Evolutionary conservation across 2,888 invertebrate species (phyloP), one percentile per base, ranked within the genome.

Genomic region (Mesochorus sp.): DNA sequence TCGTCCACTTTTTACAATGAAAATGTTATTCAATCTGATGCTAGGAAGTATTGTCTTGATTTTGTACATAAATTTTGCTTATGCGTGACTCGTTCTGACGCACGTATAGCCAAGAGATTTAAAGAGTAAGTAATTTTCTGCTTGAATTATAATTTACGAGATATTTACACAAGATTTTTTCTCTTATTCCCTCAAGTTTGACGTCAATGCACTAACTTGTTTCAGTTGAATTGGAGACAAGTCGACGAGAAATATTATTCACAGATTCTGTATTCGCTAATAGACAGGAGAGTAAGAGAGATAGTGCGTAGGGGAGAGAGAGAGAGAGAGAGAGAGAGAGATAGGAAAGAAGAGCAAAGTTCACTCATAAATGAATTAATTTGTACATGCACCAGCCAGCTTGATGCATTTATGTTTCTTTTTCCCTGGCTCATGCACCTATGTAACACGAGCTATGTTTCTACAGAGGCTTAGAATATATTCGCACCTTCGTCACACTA

Each of bases 131-230:
- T 26, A 39, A 55, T 47, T 8, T 10, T 61, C 26, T 14, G 47
- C 14, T 17, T 42, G 57, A 57, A 75, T 67, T 53, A 44, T n/a
- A 76, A 47, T 61, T 49, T 10, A 51, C 28, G 17, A 8, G 55
- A 0, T 76, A 42, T 62, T 76, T 59, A 28, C 57, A 17, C 49
- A 57, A 76, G 64, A 76, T 70, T 49, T 19, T 66, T 21, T 51
- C 14, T 14, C 44, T 37, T 26, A 1, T 14, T 14, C 3, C 19
- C 24, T 37, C 4, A 3, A 14, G 8, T 8, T 53, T 70, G 76
- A 76, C 70, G 70, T 76, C 70, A 76, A 64, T 14, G 17, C 21
- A 31, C 12, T 17, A n/a, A 42, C 31, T 49, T 21, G 12, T 66
- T 37, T 24, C 6, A 28, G 34, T 70, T 19, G 8, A 31, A 28